Evolutionary conservation across 1,140 invertebrate species (phyloP).

Genomic region (Laupala kohalensis): DNA sequence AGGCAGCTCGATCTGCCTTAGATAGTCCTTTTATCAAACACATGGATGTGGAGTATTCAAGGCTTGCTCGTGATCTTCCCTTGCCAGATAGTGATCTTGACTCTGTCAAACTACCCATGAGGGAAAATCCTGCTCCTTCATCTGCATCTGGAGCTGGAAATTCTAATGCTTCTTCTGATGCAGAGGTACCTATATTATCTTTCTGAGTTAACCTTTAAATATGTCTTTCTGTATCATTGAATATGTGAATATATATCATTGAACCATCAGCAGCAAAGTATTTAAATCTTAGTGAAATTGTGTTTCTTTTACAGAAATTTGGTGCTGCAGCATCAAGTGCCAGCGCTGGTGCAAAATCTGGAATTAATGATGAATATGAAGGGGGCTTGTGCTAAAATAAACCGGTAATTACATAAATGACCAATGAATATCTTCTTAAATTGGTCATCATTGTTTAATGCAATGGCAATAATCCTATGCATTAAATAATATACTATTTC

Average conservation of each 20-base stretch:
- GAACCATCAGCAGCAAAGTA: neutral
- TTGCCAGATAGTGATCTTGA: constrained; percentile 46
- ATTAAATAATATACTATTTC: too few relatives aligned
- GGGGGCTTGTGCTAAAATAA: neutral
- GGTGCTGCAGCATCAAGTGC: neutral
- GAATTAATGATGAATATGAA: neutral
- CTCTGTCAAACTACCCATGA: constrained; percentile 37
- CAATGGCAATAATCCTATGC: too few relatives aligned
- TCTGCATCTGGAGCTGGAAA: constrained; percentile 47
- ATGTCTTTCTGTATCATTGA: too few relatives aligned
- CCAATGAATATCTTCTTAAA: too few relatives aligned
- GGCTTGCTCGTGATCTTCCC: constrained; percentile 62
- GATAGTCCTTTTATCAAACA: constrained; percentile 80
- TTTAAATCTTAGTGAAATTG: neutral
- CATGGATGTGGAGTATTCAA: constrained; percentile 88
- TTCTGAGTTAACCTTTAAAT: neutral
- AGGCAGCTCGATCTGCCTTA: constrained; percentile 57
- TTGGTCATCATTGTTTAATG: too few relatives aligned
- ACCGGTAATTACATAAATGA: too few relatives aligned
- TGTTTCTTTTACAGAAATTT: neutral
- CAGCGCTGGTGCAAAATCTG: neutral
- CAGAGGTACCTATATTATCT: constrained; percentile 1
- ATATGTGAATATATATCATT: too few relatives aligned
- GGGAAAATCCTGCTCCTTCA: constrained; percentile 54
- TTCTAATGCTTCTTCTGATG: neutral